Base-by-base conservation (phyloP, 2,113 vertebrate genomes). In the Oncorhynchus clarkii region DNA sequence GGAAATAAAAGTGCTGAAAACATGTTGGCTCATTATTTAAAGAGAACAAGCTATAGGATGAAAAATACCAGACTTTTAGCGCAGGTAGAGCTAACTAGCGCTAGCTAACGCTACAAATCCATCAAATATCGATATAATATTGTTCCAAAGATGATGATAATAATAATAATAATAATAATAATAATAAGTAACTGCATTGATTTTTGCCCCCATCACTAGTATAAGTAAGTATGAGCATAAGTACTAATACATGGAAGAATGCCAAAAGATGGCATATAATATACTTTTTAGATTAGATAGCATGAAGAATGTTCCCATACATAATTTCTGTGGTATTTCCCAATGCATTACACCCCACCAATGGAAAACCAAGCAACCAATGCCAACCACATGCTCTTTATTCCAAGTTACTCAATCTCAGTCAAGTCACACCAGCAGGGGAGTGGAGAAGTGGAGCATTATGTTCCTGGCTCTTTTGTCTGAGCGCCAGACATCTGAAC, bases 401-500 rank as follows among this genome's bases (percentile, higher is more conserved):
- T 8, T 67, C 31, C 2, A 45, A 4, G 59, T 75, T 48, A 83
- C 45, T 82, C 20, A 60, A 77, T 77, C 51, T 74, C 80, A 80
- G 80, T 12, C 39, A 45, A 60, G 76, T 78, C 65, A 67, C 11
- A 51, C 73, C 49, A 74, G 48, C 73, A 49, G 49, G 67, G 72
- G 49, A 74, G 51, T 48, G 22, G 24, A 67, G 48, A 16, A 54
- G 49, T 54, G 49, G 29, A 57, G 27, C 71, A 70, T 76, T 71
- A 48, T 78, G 59, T 76, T 84, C 79, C 74, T 51, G 12, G 79
- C 14, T 72, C 78, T 84, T 74, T 72, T 14, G 31, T 81, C 78
- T 78, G 73, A 82, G 78, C 62, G 76, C 48, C 69, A 73, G 49
- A 80, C 69, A 74, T 76, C 29, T 80, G 72, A 78, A 83, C 59